Base-by-base conservation (phyloP, 23 tunicate species). In the Corella eumyota region DNA sequence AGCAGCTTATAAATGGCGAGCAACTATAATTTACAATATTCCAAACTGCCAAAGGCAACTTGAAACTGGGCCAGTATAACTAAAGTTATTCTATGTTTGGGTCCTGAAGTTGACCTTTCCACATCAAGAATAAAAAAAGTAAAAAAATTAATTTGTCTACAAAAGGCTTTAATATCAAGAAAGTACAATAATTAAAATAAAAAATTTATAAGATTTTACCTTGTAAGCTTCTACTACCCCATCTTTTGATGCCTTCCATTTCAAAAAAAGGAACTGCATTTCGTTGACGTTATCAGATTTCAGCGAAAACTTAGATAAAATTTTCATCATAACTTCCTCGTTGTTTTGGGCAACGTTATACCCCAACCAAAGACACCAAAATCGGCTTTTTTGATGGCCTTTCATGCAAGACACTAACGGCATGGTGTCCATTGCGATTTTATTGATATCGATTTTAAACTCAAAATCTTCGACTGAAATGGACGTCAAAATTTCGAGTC, bases 281-380 rank as follows among this genome's bases (percentile, higher is more conserved):
- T 25, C 31, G 25, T 28, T 36, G 9, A 32, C 31, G 32, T 32
- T 75, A n/a, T 77, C 75, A 26, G 28, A 36, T 27, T 37, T 34
- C 3, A 13, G 13, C 17, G 60, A 45, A 34, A 34, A 21, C 4
- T 51, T 35, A 5, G 60, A 50, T 15, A 48, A 36, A 25, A 77
- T 60, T 4, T 60, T 5, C 29, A 68, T 67, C 9, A 75, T 75
- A 22, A 58, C 20, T 13, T 48, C 75, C 9, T 48, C 34, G 6
- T 69, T 56, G 47, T 85, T 52, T 4, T 9, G 32, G 6, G 24
- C 30, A 27, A 56, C 58, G 4, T 79, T 73, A 26, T 52, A 69
- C 40, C 61, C 55, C 67, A 77, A 26, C 85, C 85, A 85, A 36
- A 66, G 27, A 4, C 48, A 30, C 79, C 85, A 78, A 51, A 85